Evolutionary conservation across 2,888 invertebrate genomes (phyloP).

Genomic region (Acrocyrtus sp.): DNA sequence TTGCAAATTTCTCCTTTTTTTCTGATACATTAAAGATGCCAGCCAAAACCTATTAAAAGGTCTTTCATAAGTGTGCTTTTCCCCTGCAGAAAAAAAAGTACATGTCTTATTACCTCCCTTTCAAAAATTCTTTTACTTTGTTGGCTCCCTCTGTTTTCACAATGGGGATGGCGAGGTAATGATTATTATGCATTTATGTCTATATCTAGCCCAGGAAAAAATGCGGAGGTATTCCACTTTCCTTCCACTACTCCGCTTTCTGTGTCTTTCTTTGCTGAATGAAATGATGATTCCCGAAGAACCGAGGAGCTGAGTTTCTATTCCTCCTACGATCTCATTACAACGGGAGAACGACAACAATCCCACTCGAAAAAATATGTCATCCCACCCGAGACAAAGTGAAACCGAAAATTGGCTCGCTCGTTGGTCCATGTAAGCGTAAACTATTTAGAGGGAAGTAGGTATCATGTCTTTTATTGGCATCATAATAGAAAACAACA

Average conservation of each 20-base stretch:
- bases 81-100: background rate
- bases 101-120: background rate
- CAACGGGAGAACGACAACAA: slow-evolving; percentile 56
- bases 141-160: too few species aligned
- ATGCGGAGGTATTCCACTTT: slow-evolving; percentile 29
- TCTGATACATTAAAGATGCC: slow-evolving; percentile 29
- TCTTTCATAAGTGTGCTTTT: slow-evolving; percentile 18
- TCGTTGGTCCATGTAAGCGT: slow-evolving; percentile 45
- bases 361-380: slow-evolving; percentile 61
- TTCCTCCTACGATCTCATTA: slow-evolving; percentile 62
- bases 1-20: slow-evolving; percentile 38
- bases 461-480: too few species aligned
- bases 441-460: too few species aligned
- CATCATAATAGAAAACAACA: too few species aligned
- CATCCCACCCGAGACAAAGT: slow-evolving; percentile 55
- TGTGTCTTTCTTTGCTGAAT: slow-evolving; percentile 59
- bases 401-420: slow-evolving; percentile 51
- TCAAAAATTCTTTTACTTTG: too few species aligned
- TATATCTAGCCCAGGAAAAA: background rate
- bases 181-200: background rate
- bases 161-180: too few species aligned
- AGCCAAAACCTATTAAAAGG: slow-evolving; percentile 40
- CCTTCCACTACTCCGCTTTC: too few species aligned
- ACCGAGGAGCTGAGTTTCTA: slow-evolving; percentile 42
- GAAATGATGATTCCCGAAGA: slow-evolving; percentile 60